A percentile compares a stretch with the other conserved stretches of the same genome.
phyloP scores from a whole-genome alignment of 2,113 vertebrate genomes.

The Sapayoa aenigma region DNA sequence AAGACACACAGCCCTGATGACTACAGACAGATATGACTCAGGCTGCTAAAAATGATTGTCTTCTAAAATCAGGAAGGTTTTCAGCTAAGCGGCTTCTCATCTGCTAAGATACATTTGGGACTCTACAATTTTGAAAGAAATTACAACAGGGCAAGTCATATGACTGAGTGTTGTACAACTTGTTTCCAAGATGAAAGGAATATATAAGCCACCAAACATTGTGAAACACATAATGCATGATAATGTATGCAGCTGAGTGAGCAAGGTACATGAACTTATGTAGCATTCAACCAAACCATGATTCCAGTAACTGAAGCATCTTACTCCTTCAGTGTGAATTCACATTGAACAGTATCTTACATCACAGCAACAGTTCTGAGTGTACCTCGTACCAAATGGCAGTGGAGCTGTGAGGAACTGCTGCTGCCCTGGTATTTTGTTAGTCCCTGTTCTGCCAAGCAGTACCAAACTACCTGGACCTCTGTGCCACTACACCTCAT shows the following conservation, averaged over 20 bases:
- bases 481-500: not conserved
- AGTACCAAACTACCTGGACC: not conserved
- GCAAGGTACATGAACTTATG: not conserved
- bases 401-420: too few species aligned
- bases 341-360: accelerated
- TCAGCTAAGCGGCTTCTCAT: not conserved
- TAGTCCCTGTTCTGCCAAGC: too few species aligned
- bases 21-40: not conserved
- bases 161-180: not conserved
- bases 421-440: not conserved
- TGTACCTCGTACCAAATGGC: accelerated
- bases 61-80: not conserved
- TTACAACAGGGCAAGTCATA: not conserved
- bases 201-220: not conserved
- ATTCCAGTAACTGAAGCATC: not conserved
- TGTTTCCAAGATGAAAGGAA: not conserved
- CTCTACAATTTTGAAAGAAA: not conserved
- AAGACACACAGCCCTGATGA: not conserved
- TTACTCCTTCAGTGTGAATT: not conserved
- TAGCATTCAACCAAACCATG: not conserved
- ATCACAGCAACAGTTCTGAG: not conserved
- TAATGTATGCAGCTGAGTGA: accelerated
- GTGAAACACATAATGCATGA: not conserved
- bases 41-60: not conserved
- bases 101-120: not conserved